phyloP scores from a whole-genome alignment of 2,888 invertebrate species.

The Cylloceria caligata region DNA sequence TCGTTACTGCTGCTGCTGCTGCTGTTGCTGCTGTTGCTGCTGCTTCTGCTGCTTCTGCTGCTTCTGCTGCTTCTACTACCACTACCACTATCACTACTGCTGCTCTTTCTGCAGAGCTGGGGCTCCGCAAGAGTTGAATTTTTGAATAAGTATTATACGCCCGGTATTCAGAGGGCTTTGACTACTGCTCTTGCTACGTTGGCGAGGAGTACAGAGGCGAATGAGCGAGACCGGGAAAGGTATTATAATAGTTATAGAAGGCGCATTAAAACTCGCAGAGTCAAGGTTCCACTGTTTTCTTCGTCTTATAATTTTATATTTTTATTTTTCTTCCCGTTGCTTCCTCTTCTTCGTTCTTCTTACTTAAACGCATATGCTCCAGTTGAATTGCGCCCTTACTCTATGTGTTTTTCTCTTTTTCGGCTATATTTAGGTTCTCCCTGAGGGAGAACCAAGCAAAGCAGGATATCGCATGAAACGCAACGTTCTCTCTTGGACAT shows the following conservation, averaged over 20 bases:
- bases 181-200: constrained; percentile 18
- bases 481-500: constrained; percentile 16
- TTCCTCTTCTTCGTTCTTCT: not conserved
- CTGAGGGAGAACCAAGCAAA: constrained; percentile 15
- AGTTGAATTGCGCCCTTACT: constrained; percentile 26
- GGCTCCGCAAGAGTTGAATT: constrained; percentile 56
- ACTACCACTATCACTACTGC: too few species aligned
- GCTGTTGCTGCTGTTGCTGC: constrained; percentile 38
- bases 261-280: constrained; percentile 45
- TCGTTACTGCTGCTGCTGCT: constrained; percentile 52
- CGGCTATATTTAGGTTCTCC: constrained; percentile 45
- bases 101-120: constrained; percentile 27
- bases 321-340: constrained; percentile 10
- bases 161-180: constrained; percentile 53
- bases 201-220: constrained; percentile 27
- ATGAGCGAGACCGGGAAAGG: constrained; percentile 33
- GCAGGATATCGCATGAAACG: constrained; percentile 56
- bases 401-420: constrained; percentile 28
- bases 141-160: constrained; percentile 59
- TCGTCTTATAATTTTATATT: constrained; percentile 11
- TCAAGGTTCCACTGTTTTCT: constrained; percentile 57
- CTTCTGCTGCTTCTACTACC: too few species aligned
- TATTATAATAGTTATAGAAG: constrained; percentile 40
- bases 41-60: too few species aligned
- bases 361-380: constrained; percentile 22